Evolutionary conservation across 2,888 invertebrate species (phyloP).

Genomic region (Archaeoteleia sp.): DNA sequence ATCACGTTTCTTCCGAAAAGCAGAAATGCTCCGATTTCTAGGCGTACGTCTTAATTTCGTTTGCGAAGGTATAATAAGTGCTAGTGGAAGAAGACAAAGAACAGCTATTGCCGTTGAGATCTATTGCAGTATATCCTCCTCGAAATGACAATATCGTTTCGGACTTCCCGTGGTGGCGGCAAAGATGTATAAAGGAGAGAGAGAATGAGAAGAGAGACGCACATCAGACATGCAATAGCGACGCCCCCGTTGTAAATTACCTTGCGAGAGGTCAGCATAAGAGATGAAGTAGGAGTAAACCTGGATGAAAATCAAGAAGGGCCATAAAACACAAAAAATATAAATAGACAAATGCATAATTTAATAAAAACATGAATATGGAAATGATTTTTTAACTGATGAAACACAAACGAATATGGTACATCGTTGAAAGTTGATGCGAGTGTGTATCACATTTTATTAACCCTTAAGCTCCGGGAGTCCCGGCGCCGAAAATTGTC

Average conservation of each 20-base stretch:
- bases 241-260: constrained; percentile 67
- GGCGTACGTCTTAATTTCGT: too few relatives aligned
- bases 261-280: constrained; percentile 53
- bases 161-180: constrained; percentile 18
- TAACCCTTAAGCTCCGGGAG: too few relatives aligned
- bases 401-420: constrained; percentile 11
- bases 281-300: constrained; percentile 49
- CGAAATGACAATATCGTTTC: constrained; percentile 29
- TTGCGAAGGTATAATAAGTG: too few relatives aligned
- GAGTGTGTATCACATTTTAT: constrained; percentile 5
- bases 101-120: constrained; percentile 6
- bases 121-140: constrained; percentile 10
- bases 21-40: too few relatives aligned
- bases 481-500: too few relatives aligned
- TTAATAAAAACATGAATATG: constrained; percentile 11
- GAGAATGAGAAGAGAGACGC: constrained; percentile 41
- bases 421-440: background rate
- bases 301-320: constrained; percentile 43
- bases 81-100: too few relatives aligned
- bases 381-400: constrained; percentile 8
- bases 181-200: constrained; percentile 22
- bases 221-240: constrained; percentile 61
- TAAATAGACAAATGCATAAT: constrained; percentile 25
- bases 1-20: too few relatives aligned
- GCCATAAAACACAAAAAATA: constrained; percentile 22